Percentiles rank a stretch among this genome's conserved stretches.
These are phyloP conservation scores for Eupithecia dodoneata DNA, from an alignment of 2,888 invertebrate genomes.

Conservation along the genomic window DNA sequence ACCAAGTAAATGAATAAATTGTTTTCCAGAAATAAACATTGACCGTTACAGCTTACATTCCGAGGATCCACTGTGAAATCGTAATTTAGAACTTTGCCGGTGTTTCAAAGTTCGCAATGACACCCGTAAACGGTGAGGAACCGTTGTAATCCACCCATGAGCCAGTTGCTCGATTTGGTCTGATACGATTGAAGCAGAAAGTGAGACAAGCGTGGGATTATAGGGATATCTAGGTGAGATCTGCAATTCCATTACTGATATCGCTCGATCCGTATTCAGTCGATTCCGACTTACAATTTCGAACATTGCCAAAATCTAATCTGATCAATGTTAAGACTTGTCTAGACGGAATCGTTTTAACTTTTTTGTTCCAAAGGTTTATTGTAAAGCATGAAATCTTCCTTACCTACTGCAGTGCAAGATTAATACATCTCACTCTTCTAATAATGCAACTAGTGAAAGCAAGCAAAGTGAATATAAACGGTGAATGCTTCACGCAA, in stretches of 20 bases:
- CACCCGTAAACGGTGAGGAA: slow-evolving; percentile 53
- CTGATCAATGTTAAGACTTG: slow-evolving; percentile 44
- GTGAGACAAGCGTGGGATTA: slow-evolving; percentile 71
- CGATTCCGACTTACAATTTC: slow-evolving; percentile 42
- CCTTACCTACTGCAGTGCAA: background rate
- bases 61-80: slow-evolving; percentile 43
- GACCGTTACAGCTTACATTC: slow-evolving; percentile 47
- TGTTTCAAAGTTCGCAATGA: slow-evolving; percentile 45
- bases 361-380: slow-evolving; percentile 25
- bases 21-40: slow-evolving; percentile 43
- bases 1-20: slow-evolving; percentile 39
- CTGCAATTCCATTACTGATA: slow-evolving; percentile 46
- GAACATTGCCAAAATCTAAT: slow-evolving; percentile 46
- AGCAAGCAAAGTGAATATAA: slow-evolving; percentile 46
- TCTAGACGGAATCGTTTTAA: slow-evolving; percentile 47
- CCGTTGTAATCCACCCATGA: slow-evolving; percentile 64
- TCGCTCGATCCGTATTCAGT: slow-evolving; percentile 47
- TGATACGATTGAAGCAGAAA: slow-evolving; percentile 60
- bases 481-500: slow-evolving; percentile 39
- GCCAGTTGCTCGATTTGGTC: slow-evolving; percentile 65
- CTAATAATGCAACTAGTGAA: slow-evolving; percentile 19
- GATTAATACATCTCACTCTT: background rate
- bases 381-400: background rate
- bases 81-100: slow-evolving; percentile 46
- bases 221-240: slow-evolving; percentile 62